A percentile compares a stretch with the other conserved stretches of the same genome.
These are phyloP conservation scores for Sinelater perroti DNA, from an alignment of 2,888 invertebrate genomes.

Conservation along the genomic window DNA sequence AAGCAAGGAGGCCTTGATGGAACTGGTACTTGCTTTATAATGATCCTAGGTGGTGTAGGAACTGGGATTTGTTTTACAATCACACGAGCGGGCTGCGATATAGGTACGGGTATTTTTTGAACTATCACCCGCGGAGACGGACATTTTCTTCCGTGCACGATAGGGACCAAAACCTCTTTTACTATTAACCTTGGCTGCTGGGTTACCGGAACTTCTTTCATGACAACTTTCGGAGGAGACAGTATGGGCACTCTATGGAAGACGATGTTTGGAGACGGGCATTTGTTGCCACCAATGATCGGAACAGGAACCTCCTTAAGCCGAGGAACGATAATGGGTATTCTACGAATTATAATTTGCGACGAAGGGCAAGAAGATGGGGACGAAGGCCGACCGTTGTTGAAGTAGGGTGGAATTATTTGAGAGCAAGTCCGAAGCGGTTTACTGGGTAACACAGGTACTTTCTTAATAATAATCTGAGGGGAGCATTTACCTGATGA, in stretches of 20 bases:
- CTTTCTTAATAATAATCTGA: conserved; percentile 28
- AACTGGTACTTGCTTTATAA: conserved; percentile 26
- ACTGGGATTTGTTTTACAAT: conserved; percentile 29
- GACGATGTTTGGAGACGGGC: conserved; percentile 14
- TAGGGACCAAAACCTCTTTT: conserved; percentile 21
- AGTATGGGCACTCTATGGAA: conserved; percentile 22
- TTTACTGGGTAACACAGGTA: conserved; percentile 1
- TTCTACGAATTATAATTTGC: conserved; percentile 16
- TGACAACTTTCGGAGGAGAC: conserved; percentile 14
- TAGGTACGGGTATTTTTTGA: conserved; percentile 22
- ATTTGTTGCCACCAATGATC: conserved; percentile 2
- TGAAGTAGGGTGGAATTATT: conserved; percentile 12
- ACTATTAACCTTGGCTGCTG: conserved; percentile 12
- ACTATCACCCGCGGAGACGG: conserved; percentile 8
- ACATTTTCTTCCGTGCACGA: conserved; percentile 10
- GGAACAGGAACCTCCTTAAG: conserved; percentile 25
- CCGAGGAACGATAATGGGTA: conserved; percentile 19
- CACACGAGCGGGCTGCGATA: conserved; percentile 16
- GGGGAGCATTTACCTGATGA: conserved; percentile 1
- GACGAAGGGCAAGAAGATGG: not conserved
- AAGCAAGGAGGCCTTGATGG: too few species aligned
- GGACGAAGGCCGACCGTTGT: not conserved
- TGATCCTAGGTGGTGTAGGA: conserved; percentile 18
- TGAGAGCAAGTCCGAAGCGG: not conserved
- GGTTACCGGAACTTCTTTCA: conserved; percentile 25